Conservation (phyloP, 1,140 invertebrate species). For the Xylocopa sonorina region DNA sequence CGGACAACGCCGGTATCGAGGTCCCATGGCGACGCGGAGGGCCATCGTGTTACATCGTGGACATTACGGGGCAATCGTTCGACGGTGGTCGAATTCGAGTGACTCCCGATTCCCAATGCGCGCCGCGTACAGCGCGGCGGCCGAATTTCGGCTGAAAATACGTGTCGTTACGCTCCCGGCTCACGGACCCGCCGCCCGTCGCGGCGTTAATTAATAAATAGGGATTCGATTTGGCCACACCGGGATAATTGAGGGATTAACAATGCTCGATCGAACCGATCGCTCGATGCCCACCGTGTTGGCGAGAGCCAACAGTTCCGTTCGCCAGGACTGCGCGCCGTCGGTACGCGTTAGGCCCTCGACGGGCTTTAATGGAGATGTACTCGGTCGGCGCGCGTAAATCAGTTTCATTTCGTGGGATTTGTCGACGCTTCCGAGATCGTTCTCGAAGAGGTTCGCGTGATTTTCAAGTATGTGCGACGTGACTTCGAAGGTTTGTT, state of each 20-base stretch:
- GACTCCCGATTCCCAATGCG: constrained; percentile 63
- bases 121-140: constrained; percentile 54
- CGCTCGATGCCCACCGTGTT: constrained; percentile 46
- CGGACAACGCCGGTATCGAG: constrained; percentile 23
- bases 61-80: constrained; percentile 59
- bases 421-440: too few species aligned
- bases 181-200: constrained; percentile 3
- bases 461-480: too few species aligned
- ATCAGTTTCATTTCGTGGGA: too few species aligned
- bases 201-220: constrained; percentile 63
- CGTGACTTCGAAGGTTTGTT: too few species aligned
- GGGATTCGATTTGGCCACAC: constrained; percentile 56
- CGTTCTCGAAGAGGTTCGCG: too few species aligned
- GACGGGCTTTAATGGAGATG: neutral
- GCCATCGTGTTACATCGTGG: constrained; percentile 37
- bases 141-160: constrained; percentile 62
- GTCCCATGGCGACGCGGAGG: constrained; percentile 46
- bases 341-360: neutral
- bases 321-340: neutral
- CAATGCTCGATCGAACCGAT: constrained; percentile 55
- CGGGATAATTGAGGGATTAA: constrained; percentile 63
- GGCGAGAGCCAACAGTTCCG: too few species aligned
- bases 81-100: constrained; percentile 53
- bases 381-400: too few species aligned
- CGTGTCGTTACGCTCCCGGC: constrained; percentile 48